A percentile compares a stretch with the other conserved stretches of the same genome.
Conservation (phyloP, 1,140 invertebrate genomes). For the Hylaeus anthracinus region DNA sequence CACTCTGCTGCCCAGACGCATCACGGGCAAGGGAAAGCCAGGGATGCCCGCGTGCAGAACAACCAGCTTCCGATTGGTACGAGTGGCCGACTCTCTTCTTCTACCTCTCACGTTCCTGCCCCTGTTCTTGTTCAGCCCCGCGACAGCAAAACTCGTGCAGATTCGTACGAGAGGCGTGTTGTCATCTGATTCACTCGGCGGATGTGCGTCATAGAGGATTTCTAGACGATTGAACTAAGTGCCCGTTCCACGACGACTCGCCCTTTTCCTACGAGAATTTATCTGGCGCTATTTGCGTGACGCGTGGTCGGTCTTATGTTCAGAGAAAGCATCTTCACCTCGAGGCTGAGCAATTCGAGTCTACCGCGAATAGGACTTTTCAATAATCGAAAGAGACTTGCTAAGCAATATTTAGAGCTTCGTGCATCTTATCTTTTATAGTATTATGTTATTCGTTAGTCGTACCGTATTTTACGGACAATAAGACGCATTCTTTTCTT, state of each 20-base stretch:
- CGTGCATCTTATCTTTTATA: no score
- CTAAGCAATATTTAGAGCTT: no score
- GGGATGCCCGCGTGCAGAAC: constrained; percentile 55
- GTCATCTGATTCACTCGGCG: constrained; percentile 66
- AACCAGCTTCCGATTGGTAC: constrained; percentile 73
- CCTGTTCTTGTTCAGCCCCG: neutral
- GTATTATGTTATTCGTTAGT: no score
- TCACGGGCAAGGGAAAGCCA: constrained; percentile 36
- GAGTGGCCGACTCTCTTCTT: constrained; percentile 59
- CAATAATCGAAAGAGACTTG: no score
- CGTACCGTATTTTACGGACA: no score
- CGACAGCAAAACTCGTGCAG: constrained; percentile 42
- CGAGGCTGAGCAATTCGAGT: neutral
- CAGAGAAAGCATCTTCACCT: neutral
- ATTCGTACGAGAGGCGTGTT: constrained; percentile 63
- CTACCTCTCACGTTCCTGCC: constrained; percentile 7
- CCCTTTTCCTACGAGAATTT: constrained; percentile 56
- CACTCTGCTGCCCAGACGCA: constrained; percentile 33
- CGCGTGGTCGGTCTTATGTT: neutral
- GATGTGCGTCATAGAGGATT: constrained; percentile 76
- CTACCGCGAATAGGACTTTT: no score
- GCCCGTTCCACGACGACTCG: constrained; percentile 55
- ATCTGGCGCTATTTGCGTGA: constrained; percentile 53
- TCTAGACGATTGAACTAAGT: constrained; percentile 75
- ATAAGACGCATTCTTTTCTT: no score